phyloP scores from a whole-genome alignment of 2,113 vertebrate genomes.

The Andinoacara biseriatus region DNA sequence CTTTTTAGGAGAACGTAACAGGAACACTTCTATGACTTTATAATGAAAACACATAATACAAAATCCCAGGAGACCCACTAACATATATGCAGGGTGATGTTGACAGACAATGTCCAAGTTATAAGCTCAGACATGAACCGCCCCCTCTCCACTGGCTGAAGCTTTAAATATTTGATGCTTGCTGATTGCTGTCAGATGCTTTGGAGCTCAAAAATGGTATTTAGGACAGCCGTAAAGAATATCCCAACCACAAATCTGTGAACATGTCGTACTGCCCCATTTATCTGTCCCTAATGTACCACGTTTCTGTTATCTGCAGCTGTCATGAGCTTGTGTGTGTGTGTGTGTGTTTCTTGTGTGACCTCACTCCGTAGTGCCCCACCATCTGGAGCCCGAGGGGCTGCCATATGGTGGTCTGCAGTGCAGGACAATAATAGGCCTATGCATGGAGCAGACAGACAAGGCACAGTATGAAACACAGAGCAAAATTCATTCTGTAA shows the following conservation, averaged over 20 bases:
- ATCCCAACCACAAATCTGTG: neutral
- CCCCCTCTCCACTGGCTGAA: neutral
- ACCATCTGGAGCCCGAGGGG: constrained; percentile 49
- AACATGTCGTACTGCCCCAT: neutral
- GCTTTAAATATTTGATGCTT: constrained; percentile 1
- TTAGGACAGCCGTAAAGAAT: neutral
- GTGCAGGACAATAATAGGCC: constrained; percentile 14
- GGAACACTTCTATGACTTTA: neutral
- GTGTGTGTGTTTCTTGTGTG: constrained; percentile 10
- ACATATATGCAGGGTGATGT: neutral
- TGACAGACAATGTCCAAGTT: neutral
- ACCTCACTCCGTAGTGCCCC: constrained; percentile 25
- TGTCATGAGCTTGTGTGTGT: constrained; percentile 15
- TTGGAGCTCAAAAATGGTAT: neutral
- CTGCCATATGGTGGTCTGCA: constrained; percentile 53
- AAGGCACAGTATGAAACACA: constrained; percentile 7
- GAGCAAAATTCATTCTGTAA: neutral
- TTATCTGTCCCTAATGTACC: constrained; percentile 16
- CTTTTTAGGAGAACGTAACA: too few relatives aligned
- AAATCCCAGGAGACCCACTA: neutral
- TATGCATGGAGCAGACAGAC: neutral
- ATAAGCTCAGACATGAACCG: neutral
- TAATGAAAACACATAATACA: neutral
- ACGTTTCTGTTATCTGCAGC: constrained; percentile 26
- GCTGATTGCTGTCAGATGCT: neutral